Evolutionary conservation across 2,797 vertebrate genomes (phyloP).

Genomic region (Dendrocincla tyrannina): DNA sequence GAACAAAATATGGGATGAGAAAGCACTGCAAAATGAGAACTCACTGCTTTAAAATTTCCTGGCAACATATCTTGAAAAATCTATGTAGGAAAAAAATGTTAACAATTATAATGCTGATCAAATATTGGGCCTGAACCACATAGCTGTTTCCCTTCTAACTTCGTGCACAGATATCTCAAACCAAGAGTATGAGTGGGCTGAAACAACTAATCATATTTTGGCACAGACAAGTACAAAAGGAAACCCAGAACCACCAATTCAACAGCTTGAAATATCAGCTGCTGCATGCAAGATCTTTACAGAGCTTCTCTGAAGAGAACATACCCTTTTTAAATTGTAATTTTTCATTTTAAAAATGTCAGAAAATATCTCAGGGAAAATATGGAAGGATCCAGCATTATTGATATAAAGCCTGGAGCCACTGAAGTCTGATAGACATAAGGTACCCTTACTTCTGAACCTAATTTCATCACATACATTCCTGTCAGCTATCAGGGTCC

Average conservation of each 20-base stretch:
- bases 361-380: constrained; percentile 51
- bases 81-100: neutral
- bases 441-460: neutral
- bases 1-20: constrained; percentile 25
- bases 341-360: constrained; percentile 43
- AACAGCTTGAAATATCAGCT: constrained; percentile 73
- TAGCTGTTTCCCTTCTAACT: constrained; percentile 44
- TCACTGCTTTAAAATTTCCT: neutral
- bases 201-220: constrained; percentile 68
- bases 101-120: constrained; percentile 26
- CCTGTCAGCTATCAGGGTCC: neutral
- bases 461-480: constrained; percentile 23
- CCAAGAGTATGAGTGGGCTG: constrained; percentile 62
- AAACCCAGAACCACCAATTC: constrained; percentile 64
- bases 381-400: neutral
- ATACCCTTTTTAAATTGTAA: constrained; percentile 51
- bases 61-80: constrained; percentile 13
- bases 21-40: constrained; percentile 12
- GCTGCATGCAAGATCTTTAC: constrained; percentile 50
- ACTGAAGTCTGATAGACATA: neutral
- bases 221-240: constrained; percentile 61
- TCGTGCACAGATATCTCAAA: constrained; percentile 57
- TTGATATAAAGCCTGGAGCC: neutral
- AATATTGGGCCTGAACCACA: constrained; percentile 30
- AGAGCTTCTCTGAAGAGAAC: constrained; percentile 53